Conservation (phyloP, 2,113 vertebrate genomes). For the Clarias gariepinus region DNA sequence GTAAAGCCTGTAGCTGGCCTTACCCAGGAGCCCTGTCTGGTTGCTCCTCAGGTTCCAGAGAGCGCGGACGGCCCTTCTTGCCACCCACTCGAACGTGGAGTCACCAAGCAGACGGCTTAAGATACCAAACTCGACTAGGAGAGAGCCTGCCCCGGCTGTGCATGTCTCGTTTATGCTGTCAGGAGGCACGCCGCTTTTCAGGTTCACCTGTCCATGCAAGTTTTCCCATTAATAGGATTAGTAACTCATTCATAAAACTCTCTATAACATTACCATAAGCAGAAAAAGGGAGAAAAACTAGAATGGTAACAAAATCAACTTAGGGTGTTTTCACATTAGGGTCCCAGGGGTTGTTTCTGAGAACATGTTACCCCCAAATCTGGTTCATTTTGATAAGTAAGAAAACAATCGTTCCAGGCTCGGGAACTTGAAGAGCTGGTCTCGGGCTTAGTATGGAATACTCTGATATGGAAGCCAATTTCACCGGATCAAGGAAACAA, state of each 20-base stretch:
- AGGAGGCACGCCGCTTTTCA: conserved; percentile 89
- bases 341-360: too few relatives aligned
- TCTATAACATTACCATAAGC: background rate
- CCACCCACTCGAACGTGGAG: conserved; percentile 96
- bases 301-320: background rate
- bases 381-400: too few relatives aligned
- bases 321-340: too few relatives aligned
- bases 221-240: background rate
- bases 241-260: background rate
- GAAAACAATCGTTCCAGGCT: too few relatives aligned
- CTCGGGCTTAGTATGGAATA: too few relatives aligned
- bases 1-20: background rate
- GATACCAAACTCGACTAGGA: conserved; percentile 96
- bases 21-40: conserved; percentile 89
- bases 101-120: conserved; percentile 94
- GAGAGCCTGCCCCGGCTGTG: conserved; percentile 91
- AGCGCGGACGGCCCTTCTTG: conserved; percentile 89
- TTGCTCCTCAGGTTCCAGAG: conserved; percentile 94
- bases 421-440: too few relatives aligned
- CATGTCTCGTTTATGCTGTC: conserved; percentile 94
- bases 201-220: conserved; percentile 81
- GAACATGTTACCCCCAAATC: too few relatives aligned
- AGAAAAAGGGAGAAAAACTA: background rate
- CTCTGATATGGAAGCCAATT: too few relatives aligned
- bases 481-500: background rate